A percentile compares a stretch with the other conserved stretches of the same genome.
Conservation (phyloP, 2,113 vertebrate genomes). For the Hemicordylus capensis region DNA sequence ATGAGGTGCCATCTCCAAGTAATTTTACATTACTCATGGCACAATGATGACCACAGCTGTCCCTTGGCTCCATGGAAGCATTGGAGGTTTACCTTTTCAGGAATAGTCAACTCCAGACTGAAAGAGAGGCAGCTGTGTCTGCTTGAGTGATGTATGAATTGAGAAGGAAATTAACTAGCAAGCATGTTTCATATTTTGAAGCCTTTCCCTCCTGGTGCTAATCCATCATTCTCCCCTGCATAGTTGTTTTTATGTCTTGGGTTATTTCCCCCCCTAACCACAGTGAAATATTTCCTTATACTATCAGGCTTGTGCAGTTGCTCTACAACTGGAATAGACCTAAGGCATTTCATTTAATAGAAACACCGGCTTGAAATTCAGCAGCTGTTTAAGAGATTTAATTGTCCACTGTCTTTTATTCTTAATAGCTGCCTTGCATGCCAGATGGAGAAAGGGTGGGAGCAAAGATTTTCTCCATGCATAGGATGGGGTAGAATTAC, state of each 20-base stretch:
- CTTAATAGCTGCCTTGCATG: background rate
- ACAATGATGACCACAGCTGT: constrained; percentile 64
- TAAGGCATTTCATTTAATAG: constrained; percentile 19
- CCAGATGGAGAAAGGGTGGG: constrained; percentile 4
- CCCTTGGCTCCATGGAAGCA: constrained; percentile 55
- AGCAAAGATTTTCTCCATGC: background rate
- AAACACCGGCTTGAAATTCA: constrained; percentile 45
- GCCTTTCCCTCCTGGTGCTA: constrained; percentile 37
- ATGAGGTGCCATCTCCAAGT: constrained; percentile 69
- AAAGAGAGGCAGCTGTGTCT: constrained; percentile 10
- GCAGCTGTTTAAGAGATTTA: constrained; percentile 38
- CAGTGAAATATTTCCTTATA: background rate
- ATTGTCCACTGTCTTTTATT: constrained; percentile 19
- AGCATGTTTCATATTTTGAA: constrained; percentile 45
- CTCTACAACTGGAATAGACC: constrained; percentile 19
- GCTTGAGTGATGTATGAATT: constrained; percentile 44
- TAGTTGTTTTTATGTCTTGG: constrained; percentile 38
- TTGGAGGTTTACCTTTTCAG: constrained; percentile 70
- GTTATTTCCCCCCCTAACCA: constrained; percentile 27
- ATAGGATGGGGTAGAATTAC: background rate
- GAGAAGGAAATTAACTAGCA: constrained; percentile 46
- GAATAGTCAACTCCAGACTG: constrained; percentile 54
- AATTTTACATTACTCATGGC: constrained; percentile 68
- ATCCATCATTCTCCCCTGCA: constrained; percentile 29
- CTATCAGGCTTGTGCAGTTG: background rate